Evolutionary conservation across 2,113 vertebrate genomes (phyloP), one percentile per base, ranked within the genome.

Genomic region (Illadopsis cleaveri): DNA sequence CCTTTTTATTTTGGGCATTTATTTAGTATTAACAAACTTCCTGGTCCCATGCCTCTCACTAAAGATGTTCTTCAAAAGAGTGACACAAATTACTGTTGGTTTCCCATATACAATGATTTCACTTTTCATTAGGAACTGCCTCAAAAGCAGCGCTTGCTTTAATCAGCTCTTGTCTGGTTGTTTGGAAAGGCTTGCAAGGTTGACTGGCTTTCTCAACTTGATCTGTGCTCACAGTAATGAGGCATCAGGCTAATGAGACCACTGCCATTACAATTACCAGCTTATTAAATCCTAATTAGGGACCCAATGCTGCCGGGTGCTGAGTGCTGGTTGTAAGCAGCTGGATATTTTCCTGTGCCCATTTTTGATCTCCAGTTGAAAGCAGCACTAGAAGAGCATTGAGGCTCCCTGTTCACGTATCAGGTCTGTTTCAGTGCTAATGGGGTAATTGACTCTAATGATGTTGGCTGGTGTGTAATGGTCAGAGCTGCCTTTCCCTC

Each of bases 211-310:
- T 90, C 94, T 90, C 81, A 42, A 84, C 90, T 89, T 93, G 93
- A 76, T 91, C 93, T 93, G 92, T 84, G 84, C 83, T 95, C 90
- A 58, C 73, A 53, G 40, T 93, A 95, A 96, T 85, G 95, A 95
- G 88, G 42, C 75, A 70, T 92, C 83, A 95, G 54, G 70, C 90
- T 96, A 96, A 97, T 95, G 90, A 95, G 94, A 92, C 90, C 89
- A 42, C 56, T 91, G 80, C 94, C 69, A 96, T 93, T 71, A 70
- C 91, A 85, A 96, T 96, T 96, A 95, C 82, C 56, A 80, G 75
- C 73, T 89, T 89, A 96, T 96, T 95, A 97, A 93, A 95, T 72
- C 82, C 93, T 97, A 96, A 96, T 96, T 94, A 96, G 92, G 87
- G 86, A 10, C 19, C 51, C 38, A 37, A 66, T 95, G 79, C 95